A percentile compares a stretch with the other conserved stretches of the same genome.
phyloP scores from a whole-genome alignment of 1,140 invertebrate genomes.

The Hylyphantes graminicola region DNA sequence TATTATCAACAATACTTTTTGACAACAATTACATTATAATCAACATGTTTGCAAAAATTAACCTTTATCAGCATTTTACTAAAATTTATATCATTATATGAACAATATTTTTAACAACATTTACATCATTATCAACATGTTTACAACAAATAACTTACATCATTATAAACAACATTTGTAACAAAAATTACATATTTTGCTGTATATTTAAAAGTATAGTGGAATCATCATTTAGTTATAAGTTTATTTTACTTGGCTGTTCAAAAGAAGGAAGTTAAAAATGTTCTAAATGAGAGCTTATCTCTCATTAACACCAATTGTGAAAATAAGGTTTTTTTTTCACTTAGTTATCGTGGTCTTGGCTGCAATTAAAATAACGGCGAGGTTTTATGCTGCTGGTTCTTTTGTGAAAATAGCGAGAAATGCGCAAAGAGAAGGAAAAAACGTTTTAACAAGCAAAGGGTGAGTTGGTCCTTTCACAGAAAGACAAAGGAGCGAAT shows the following conservation, averaged over 20 bases:
- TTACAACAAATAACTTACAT: no score
- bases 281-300: slow-evolving; percentile 54
- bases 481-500: slow-evolving; percentile 41
- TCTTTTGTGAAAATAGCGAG: slow-evolving; percentile 58
- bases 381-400: slow-evolving; percentile 33
- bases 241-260: slow-evolving; percentile 42
- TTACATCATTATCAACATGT: no score
- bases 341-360: background rate
- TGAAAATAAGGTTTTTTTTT: slow-evolving; percentile 34
- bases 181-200: no score
- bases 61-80: no score
- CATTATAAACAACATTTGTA: no score
- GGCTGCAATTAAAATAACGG: slow-evolving; percentile 42
- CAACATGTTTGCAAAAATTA: no score
- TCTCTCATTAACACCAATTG: slow-evolving; percentile 57
- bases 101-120: no score
- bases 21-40: no score
- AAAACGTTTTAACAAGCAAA: slow-evolving; percentile 54
- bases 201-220: no score
- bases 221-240: no score
- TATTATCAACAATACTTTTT: no score
- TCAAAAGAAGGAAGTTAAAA: slow-evolving; percentile 35
- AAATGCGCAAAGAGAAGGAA: slow-evolving; percentile 30
- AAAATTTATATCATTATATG: no score
- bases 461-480: slow-evolving; percentile 50